phyloP scores from a whole-genome alignment of 2,113 vertebrate species.

The Morone chrysops region DNA sequence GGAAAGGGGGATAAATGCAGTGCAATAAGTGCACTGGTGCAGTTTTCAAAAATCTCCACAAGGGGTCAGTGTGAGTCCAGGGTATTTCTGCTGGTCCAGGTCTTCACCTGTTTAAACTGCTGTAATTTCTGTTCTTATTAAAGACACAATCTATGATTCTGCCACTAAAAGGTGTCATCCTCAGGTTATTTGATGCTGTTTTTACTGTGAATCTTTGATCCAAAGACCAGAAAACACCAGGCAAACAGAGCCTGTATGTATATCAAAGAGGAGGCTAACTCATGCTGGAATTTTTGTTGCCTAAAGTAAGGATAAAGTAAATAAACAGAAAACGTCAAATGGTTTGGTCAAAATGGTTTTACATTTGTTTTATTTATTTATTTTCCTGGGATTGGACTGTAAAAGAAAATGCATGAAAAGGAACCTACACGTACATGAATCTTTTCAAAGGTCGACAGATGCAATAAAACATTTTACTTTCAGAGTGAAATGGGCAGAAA shows the following conservation, averaged over 20 bases:
- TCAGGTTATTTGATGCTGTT: conserved; percentile 2
- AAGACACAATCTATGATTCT: neutral
- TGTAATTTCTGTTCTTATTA: neutral
- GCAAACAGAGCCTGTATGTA: neutral
- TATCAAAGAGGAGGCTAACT: neutral
- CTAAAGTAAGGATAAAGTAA: neutral
- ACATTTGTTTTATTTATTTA: neutral
- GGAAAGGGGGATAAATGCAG: too few species aligned
- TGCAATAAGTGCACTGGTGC: neutral
- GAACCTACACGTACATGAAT: neutral
- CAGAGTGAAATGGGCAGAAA: too few species aligned
- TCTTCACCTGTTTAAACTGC: neutral
- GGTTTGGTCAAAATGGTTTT: neutral
- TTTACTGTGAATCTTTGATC: neutral
- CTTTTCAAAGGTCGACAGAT: conserved; percentile 1
- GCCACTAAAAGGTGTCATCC: neutral
- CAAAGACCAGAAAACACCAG: neutral
- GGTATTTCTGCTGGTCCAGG: neutral
- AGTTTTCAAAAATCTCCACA: conserved; percentile 24
- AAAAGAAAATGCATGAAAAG: conserved; percentile 14
- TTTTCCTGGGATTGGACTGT: neutral
- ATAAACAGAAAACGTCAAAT: neutral
- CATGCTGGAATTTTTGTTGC: neutral
- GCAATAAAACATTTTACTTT: neutral
- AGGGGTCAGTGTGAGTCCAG: conserved; percentile 63